Percentiles rank a stretch among this genome's conserved stretches.
phyloP scores from a whole-genome alignment of 2,113 vertebrate species.

The Chaenogobius annularis region DNA sequence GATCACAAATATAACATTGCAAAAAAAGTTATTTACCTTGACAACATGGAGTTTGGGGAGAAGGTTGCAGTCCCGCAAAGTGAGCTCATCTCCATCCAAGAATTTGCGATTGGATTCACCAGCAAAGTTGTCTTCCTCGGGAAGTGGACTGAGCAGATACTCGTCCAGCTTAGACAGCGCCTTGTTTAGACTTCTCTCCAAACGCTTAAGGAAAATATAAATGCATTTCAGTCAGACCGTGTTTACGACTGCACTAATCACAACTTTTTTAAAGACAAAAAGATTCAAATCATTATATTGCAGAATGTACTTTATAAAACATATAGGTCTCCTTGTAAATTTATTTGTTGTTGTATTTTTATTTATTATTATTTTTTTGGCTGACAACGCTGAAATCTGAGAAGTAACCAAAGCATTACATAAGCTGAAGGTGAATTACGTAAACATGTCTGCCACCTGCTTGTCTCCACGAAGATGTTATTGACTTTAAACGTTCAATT shows the following conservation, averaged over 20 bases:
- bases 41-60: slow-evolving; percentile 95
- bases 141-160: slow-evolving; percentile 84
- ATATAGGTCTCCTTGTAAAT: too few species aligned
- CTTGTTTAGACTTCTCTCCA: slow-evolving; percentile 87
- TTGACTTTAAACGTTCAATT: too few species aligned
- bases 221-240: background rate
- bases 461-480: too few species aligned
- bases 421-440: too few species aligned
- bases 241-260: background rate
- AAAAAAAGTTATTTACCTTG: slow-evolving; percentile 78
- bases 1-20: background rate
- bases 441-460: too few species aligned
- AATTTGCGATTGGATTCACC: slow-evolving; percentile 84
- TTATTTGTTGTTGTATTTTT: too few species aligned
- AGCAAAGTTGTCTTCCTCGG: slow-evolving; percentile 69
- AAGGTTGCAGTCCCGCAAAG: slow-evolving; percentile 95
- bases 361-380: too few species aligned
- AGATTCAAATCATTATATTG: too few species aligned
- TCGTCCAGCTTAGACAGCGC: slow-evolving; percentile 88
- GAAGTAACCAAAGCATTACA: too few species aligned
- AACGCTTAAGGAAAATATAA: slow-evolving; percentile 67
- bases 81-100: slow-evolving; percentile 91
- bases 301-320: too few species aligned
- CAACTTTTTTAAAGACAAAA: too few species aligned
- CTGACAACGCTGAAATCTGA: too few species aligned